phyloP scores from a whole-genome alignment of 2,113 vertebrate species.

The Porphyrio hochstetteri region DNA sequence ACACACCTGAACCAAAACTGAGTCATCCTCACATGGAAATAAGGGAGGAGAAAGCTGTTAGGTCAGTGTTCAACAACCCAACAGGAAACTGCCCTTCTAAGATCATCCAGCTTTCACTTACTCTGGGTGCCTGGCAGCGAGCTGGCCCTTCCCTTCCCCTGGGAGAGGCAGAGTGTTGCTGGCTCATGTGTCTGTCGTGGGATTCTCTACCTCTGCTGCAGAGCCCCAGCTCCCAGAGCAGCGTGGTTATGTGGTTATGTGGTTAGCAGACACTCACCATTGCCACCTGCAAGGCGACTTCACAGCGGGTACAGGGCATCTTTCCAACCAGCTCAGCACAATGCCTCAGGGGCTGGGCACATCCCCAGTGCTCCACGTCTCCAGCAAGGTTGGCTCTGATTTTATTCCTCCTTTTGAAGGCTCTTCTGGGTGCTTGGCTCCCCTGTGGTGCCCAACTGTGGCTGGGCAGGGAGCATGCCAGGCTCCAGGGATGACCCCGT shows the following conservation, averaged over 20 bases:
- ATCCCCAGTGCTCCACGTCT: rapidly evolving
- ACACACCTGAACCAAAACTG: background rate
- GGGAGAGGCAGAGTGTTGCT: background rate
- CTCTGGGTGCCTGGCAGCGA: background rate
- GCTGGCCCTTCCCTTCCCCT: background rate
- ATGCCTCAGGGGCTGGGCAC: rapidly evolving
- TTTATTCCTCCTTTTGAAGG: background rate
- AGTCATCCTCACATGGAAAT: background rate
- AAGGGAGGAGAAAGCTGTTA: background rate
- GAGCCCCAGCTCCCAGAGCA: background rate
- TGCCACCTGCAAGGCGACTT: background rate
- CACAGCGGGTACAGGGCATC: background rate
- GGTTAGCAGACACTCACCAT: background rate
- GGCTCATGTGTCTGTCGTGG: background rate
- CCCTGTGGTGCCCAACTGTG: rapidly evolving
- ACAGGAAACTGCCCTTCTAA: background rate
- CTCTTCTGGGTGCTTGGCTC: background rate
- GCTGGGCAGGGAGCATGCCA: background rate
- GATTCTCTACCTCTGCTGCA: background rate
- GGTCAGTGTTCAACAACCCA: background rate
- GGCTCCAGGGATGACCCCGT: background rate
- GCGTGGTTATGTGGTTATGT: too few relatives aligned
- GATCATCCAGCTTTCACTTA: background rate
- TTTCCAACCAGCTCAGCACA: background rate
- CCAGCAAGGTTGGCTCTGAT: background rate